These are phyloP conservation scores for Glyptemys insculpta DNA, from an alignment of 2,797 vertebrate genomes.

Conservation along the genomic window DNA sequence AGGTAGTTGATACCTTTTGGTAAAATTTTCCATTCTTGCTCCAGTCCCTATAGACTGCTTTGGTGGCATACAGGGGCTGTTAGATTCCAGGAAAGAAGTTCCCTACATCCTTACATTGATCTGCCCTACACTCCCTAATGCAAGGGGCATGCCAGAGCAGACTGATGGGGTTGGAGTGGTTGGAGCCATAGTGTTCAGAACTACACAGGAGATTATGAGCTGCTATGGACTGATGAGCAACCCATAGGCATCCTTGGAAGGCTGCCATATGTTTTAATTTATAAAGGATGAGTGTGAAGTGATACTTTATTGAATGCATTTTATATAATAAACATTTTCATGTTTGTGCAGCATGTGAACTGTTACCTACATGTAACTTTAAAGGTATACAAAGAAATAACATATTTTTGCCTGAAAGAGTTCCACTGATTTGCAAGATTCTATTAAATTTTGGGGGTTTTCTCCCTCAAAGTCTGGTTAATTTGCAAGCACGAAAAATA, in stretches of 20 bases:
- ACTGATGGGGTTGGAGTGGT: not conserved
- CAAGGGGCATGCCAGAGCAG: not conserved
- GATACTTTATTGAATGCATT: slow-evolving; percentile 13
- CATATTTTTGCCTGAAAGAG: not conserved
- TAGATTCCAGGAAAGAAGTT: too few relatives aligned
- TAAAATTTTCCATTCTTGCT: not conserved
- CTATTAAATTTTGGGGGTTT: slow-evolving; percentile 12
- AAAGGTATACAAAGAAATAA: too few relatives aligned
- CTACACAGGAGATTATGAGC: not conserved
- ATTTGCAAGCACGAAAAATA: not conserved
- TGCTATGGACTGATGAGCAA: not conserved
- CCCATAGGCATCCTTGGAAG: not conserved
- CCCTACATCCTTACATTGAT: not conserved
- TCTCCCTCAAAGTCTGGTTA: not conserved
- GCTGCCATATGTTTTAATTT: fast-evolving
- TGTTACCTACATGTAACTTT: not conserved
- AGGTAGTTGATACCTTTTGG: not conserved
- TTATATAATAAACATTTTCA: slow-evolving; percentile 47
- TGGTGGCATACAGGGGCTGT: fast-evolving
- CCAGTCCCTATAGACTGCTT: not conserved
- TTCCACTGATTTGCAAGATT: not conserved
- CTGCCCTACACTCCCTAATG: not conserved
- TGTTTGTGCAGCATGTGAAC: slow-evolving; percentile 42
- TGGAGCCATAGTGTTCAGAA: not conserved
- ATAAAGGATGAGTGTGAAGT: not conserved